phyloP scores from a whole-genome alignment of 2,113 vertebrate genomes.

The Crotalus viridis region DNA sequence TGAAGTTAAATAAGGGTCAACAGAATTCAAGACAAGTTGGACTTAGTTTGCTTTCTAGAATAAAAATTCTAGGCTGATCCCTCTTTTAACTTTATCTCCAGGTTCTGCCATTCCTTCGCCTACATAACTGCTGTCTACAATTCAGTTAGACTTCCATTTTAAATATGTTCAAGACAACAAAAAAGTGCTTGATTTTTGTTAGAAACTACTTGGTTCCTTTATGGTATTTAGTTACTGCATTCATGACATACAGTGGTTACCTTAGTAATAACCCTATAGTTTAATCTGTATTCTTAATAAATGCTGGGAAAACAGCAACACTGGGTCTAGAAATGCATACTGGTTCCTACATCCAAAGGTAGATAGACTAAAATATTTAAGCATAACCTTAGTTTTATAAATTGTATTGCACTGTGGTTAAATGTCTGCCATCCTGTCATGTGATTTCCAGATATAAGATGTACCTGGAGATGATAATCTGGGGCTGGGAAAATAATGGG shows the following conservation, averaged over 20 bases:
- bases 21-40: neutral
- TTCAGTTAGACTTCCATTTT: neutral
- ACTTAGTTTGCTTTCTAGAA: neutral
- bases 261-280: neutral
- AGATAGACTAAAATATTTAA: neutral
- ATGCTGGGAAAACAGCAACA: neutral
- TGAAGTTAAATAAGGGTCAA: neutral
- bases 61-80: neutral
- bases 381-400: neutral
- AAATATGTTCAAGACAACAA: neutral
- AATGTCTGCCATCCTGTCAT: neutral
- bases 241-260: neutral
- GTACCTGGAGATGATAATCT: neutral
- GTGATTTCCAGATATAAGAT: neutral
- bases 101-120: neutral
- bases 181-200: neutral
- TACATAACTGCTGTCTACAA: neutral
- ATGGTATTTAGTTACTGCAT: neutral
- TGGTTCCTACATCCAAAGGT: neutral
- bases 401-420: neutral
- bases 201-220: neutral
- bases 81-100: neutral
- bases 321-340: neutral
- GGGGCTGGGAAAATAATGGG: neutral
- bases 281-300: neutral